phyloP scores from a whole-genome alignment of 2,113 vertebrate species.

The Chaetodon auriga region DNA sequence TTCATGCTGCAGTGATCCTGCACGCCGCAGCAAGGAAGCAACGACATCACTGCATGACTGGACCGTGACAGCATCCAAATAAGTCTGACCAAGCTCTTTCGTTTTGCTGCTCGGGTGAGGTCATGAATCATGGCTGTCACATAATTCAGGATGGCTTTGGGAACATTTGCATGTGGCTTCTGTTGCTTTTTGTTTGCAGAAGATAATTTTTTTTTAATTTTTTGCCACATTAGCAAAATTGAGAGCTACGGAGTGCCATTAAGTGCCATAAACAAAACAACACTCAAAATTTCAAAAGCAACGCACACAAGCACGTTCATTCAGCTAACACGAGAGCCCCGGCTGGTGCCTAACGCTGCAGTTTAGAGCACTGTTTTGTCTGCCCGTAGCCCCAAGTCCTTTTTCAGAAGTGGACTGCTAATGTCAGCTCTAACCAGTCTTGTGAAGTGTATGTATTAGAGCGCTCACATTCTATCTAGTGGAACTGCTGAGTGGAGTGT shows the following conservation, averaged over 20 bases:
- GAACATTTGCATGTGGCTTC: conserved; percentile 29
- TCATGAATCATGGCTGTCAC: conserved; percentile 29
- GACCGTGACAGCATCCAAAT: conserved; percentile 60
- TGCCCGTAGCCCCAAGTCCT: conserved; percentile 3
- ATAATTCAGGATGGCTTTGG: conserved; percentile 6
- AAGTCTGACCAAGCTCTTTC: conserved; percentile 10
- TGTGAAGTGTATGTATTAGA: conserved; percentile 38
- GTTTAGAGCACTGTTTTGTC: conserved; percentile 2
- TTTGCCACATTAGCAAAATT: conserved; percentile 10
- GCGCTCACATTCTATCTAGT: conserved; percentile 34
- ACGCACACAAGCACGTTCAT: conserved; percentile 8
- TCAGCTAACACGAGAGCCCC: conserved; percentile 5
- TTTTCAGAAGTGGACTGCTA: conserved; percentile 42
- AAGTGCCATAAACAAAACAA: conserved; percentile 54
- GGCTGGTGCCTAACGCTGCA: not conserved
- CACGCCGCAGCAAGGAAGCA: conserved; percentile 15
- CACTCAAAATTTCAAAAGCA: conserved; percentile 31
- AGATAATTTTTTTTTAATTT: too few relatives aligned
- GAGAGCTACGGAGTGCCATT: conserved; percentile 19
- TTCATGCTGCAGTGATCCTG: not conserved
- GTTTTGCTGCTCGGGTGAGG: conserved; percentile 34
- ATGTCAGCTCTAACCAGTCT: conserved; percentile 21
- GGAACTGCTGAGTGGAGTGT: conserved; percentile 15
- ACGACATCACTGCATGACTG: not conserved
- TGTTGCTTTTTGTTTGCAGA: conserved; percentile 31